Evolutionary conservation across 1,140 invertebrate genomes (phyloP), one percentile per base, ranked within the genome.

Genomic region (Drosophila repleta): DNA sequence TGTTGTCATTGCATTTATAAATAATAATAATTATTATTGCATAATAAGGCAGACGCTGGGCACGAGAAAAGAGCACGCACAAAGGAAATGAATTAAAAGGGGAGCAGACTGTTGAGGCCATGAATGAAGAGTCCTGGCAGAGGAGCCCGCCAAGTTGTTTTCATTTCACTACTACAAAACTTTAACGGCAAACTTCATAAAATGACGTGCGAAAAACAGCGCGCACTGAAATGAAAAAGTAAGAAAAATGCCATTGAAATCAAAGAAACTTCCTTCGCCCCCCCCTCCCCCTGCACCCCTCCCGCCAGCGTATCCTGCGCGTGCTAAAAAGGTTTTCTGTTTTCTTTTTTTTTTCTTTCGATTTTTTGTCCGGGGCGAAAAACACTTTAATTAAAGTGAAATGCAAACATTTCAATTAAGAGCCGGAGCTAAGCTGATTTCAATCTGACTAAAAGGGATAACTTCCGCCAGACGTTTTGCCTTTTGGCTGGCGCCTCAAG

Each of bases 371-470:
- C n/a, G n/a, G 15, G 15, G 26, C 7, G 15, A 58, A 56, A 82
- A 85, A 87, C 82, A 80, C 62, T 87, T 88, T 78, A 78, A 88
- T 87, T 87, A 87, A 82, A 84, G 79, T 83, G 80, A 82, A 83
- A 83, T 74, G 80, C 80, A 84, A 84, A 84, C 80, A 84, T 85
- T 84, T 84, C 80, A 84, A 84, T 84, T 84, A 84, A 84, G 73
- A 46, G 46, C 60, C 74, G 61, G 64, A 75, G 65, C 66, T 79
- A 88, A 88, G 79, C 72, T 88, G 83, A 88, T 88, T 88, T 74
- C 84, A 88, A 88, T 88, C 79, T 89, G 83, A 72, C 84, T 89
- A 88, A 88, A 88, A 88, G 83, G 84, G 79, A 83, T 83, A 88
- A 76, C 76, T 88, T 88, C 83, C 84, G 83, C 60, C 68, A 82